These are phyloP conservation scores for Agrilus biguttatus DNA, from an alignment of 2,888 invertebrate species.

Conservation along the genomic window DNA sequence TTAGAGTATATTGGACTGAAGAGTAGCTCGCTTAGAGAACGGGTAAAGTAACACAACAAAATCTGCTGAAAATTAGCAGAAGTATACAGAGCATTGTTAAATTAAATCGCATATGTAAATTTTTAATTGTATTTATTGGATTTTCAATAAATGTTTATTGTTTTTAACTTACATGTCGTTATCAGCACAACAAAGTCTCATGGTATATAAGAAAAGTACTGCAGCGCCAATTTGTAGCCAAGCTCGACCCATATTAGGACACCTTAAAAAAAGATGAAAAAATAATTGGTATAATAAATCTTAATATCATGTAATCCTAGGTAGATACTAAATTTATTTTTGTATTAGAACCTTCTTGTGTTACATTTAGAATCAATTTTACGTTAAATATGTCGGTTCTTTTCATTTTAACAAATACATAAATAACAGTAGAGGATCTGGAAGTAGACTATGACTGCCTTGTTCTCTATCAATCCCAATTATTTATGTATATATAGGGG, in stretches of 20 bases:
- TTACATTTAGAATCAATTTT: too few species aligned
- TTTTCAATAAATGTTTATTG: background rate
- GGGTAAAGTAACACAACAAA: background rate
- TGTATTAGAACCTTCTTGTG: too few species aligned
- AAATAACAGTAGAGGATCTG: too few species aligned
- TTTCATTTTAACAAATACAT: too few species aligned
- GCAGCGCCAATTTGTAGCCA: constrained; percentile 64
- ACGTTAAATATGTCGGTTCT: too few species aligned
- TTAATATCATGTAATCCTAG: background rate
- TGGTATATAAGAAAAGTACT: constrained; percentile 43
- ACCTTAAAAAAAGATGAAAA: constrained; percentile 47
- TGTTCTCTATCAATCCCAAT: too few species aligned
- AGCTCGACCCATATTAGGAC: constrained; percentile 85
- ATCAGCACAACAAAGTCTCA: constrained; percentile 25
- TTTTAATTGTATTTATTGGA: background rate
- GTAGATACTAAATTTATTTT: constrained; percentile 3
- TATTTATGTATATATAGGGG: too few species aligned
- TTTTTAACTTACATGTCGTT: constrained; percentile 22
- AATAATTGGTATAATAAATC: constrained; percentile 1
- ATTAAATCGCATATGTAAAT: too few species aligned
- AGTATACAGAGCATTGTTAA: background rate
- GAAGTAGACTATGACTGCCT: too few species aligned
- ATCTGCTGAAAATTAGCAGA: too few species aligned
- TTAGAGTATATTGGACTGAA: too few species aligned
- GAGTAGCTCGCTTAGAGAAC: too few species aligned